Evolutionary conservation across 1,140 invertebrate genomes (phyloP), one percentile per base, ranked within the genome.

Genomic region (Orussus abietinus): DNA sequence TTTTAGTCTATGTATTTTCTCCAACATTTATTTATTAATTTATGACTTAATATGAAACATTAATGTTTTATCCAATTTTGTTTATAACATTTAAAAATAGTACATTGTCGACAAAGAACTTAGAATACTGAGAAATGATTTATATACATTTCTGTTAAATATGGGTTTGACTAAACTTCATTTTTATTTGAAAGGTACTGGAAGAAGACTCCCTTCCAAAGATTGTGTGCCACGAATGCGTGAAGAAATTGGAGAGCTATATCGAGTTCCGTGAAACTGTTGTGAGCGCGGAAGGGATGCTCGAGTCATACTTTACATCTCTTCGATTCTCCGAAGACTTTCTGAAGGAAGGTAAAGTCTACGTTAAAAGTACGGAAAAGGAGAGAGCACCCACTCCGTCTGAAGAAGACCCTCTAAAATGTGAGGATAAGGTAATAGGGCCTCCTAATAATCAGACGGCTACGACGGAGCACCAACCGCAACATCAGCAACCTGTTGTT

Each of bases 151-250:
- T n/a, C n/a, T n/a, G n/a, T n/a, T n/a, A n/a, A n/a, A n/a, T n/a
- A n/a, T n/a, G n/a, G n/a, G n/a, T n/a, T n/a, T n/a, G n/a, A n/a
- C n/a, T n/a, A n/a, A n/a, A n/a, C n/a, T n/a, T n/a, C n/a, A n/a
- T n/a, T n/a, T n/a, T n/a, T 56, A 18, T 40, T 57, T 65, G 66
- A 3, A 52, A 85, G 82, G 74, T 85, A 12, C 68, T 76, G 33
- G 82, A 84, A 59, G 80, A 81, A 51, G 82, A 84, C 62, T 80
- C 79, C 7, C 60, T 85, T 40, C 83, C 83, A 34, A 85, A 85
- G 74, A 79, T 81, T 13, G 75, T 85, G n/a, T 85, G 83, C 53
- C 72, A 74, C 4, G 75, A 77, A 29, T 85, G 83, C 55, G 60
- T 83, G 20, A 75, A 76, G 47, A 80, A 80, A 44, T 51, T 85